Evolutionary conservation across 1,140 invertebrate genomes (phyloP).

Genomic region (Euwallacea similis): DNA sequence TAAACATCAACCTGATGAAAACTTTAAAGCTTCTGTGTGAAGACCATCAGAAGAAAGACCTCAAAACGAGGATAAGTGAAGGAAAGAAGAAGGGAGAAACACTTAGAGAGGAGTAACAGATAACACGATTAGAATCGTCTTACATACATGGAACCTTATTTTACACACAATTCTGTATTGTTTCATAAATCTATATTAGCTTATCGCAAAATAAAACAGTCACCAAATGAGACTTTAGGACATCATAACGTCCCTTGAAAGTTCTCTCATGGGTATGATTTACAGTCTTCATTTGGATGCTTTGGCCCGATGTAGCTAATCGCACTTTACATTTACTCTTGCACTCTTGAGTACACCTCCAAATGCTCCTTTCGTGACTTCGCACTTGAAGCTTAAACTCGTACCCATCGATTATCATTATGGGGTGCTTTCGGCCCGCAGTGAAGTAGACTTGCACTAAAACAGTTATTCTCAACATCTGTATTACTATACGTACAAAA

Average conservation of each 20-base stretch:
- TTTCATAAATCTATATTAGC: too few species aligned
- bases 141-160: too few species aligned
- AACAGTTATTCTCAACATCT: not conserved
- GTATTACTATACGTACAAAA: too few species aligned
- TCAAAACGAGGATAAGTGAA: too few species aligned
- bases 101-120: too few species aligned
- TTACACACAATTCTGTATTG: too few species aligned
- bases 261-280: slow-evolving; percentile 22
- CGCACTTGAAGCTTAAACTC: slow-evolving; percentile 35
- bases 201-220: not conserved
- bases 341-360: slow-evolving; percentile 32
- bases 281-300: slow-evolving; percentile 21
- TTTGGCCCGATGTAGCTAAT: slow-evolving; percentile 16
- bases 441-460: slow-evolving; percentile 40
- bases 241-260: slow-evolving; percentile 23
- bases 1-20: too few species aligned
- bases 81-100: too few species aligned
- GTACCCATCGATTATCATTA: slow-evolving; percentile 39
- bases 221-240: not conserved
- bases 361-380: slow-evolving; percentile 7
- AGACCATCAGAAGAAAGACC: too few species aligned
- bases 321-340: slow-evolving; percentile 33
- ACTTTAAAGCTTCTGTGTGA: too few species aligned
- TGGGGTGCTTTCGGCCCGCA: slow-evolving; percentile 38
- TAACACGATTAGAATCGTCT: too few species aligned